Conservation (phyloP, 2,113 vertebrate species). For the Emydocephalus ijimae region DNA sequence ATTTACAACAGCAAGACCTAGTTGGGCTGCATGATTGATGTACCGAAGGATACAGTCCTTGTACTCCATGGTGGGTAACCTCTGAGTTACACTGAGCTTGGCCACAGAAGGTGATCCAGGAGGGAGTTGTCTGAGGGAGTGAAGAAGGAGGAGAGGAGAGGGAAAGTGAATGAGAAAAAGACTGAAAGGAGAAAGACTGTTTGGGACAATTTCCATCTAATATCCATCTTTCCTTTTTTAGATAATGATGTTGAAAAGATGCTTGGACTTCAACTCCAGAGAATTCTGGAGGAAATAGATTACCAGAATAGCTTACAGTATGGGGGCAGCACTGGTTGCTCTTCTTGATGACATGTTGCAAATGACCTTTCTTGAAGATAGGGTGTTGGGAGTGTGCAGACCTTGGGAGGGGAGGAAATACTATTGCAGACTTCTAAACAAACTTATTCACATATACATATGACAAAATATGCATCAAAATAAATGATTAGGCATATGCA, state of each 20-base stretch:
- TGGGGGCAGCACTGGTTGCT: not conserved
- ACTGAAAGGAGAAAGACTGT: not conserved
- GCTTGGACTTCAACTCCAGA: not conserved
- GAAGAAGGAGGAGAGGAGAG: not conserved
- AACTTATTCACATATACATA: not conserved
- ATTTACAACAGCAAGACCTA: not conserved
- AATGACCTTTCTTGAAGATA: not conserved
- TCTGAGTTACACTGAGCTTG: not conserved
- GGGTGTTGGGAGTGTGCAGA: not conserved
- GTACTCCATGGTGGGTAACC: not conserved
- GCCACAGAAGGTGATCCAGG: not conserved
- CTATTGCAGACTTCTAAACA: not conserved
- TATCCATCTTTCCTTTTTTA: not conserved
- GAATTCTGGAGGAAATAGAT: not conserved
- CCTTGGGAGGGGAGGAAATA: not conserved
- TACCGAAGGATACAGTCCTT: not conserved
- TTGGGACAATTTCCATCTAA: not conserved
- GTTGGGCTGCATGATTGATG: not conserved
- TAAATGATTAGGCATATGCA: not conserved
- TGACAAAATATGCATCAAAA: not conserved
- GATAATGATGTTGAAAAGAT: not conserved
- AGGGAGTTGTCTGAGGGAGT: not conserved
- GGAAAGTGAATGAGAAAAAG: not conserved
- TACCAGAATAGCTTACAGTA: not conserved
- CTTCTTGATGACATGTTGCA: not conserved